phyloP scores from a whole-genome alignment of 2,797 vertebrate genomes.

The Coracias cyanogaster region DNA sequence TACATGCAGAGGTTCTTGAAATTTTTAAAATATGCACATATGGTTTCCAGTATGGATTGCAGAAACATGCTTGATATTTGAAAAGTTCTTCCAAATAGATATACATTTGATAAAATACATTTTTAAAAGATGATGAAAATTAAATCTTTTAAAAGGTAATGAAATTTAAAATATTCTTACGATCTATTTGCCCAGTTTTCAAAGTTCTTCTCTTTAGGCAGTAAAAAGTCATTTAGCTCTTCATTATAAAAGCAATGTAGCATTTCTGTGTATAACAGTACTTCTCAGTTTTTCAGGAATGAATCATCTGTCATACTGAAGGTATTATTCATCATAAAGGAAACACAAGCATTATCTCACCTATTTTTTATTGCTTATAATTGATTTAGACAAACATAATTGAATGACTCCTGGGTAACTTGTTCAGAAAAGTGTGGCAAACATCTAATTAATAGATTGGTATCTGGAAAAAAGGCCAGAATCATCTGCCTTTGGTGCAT shows the following conservation, averaged over 20 bases:
- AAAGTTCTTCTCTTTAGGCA: background rate
- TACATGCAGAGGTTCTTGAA: background rate
- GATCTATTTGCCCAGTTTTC: background rate
- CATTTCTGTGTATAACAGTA: background rate
- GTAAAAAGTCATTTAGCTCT: background rate
- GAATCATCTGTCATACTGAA: background rate
- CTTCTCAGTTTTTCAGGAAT: background rate
- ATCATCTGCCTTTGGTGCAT: background rate
- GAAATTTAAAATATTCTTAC: background rate
- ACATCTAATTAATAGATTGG: background rate
- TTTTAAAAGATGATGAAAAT: background rate
- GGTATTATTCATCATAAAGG: background rate
- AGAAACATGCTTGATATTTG: background rate
- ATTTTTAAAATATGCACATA: background rate
- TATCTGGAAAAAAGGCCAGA: background rate
- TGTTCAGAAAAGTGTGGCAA: background rate
- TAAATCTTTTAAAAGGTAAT: background rate
- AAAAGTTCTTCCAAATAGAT: background rate
- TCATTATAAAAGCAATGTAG: background rate
- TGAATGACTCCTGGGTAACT: background rate
- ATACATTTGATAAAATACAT: background rate
- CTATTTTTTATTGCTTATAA: background rate
- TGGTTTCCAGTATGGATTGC: background rate
- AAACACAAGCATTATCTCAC: background rate
- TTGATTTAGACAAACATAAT: background rate